These are phyloP conservation scores for Gryon sp. DNA, from an alignment of 1,140 invertebrate species.

Conservation along the genomic window DNA sequence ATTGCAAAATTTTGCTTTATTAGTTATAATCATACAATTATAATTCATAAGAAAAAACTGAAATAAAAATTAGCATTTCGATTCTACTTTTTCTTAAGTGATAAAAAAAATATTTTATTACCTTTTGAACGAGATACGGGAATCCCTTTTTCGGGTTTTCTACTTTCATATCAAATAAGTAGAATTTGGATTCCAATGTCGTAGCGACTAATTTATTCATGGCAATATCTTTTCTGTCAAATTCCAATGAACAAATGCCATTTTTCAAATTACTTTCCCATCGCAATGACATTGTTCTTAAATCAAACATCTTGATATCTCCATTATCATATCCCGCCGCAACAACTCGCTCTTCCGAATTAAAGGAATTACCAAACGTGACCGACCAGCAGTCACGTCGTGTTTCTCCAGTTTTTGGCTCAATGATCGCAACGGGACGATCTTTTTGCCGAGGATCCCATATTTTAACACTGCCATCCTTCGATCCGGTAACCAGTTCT, in stretches of 20 bases:
- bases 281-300: conserved; percentile 89
- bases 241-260: conserved; percentile 94
- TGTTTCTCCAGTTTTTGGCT: conserved; percentile 83
- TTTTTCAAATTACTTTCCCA: conserved; percentile 97
- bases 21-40: no score
- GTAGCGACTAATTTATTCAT: conserved; percentile 98
- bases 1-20: no score
- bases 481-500: conserved; percentile 95
- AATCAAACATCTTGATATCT: conserved; percentile 96
- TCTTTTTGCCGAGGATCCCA: conserved; percentile 96
- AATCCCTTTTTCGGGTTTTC: conserved; percentile 94
- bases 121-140: conserved; percentile 87
- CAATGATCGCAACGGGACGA: conserved; percentile 93
- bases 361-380: conserved; percentile 93
- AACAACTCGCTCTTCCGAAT: conserved; percentile 90
- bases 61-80: no score
- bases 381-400: conserved; percentile 93
- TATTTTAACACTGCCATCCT: conserved; percentile 96
- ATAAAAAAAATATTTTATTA: conserved; percentile 64
- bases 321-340: conserved; percentile 98
- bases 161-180: conserved; percentile 93
- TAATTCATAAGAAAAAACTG: no score
- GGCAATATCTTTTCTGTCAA: conserved; percentile 95
- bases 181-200: conserved; percentile 95
- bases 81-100: neutral